Conservation (phyloP, 1,140 invertebrate genomes). For the Sminthurinus signatus region DNA sequence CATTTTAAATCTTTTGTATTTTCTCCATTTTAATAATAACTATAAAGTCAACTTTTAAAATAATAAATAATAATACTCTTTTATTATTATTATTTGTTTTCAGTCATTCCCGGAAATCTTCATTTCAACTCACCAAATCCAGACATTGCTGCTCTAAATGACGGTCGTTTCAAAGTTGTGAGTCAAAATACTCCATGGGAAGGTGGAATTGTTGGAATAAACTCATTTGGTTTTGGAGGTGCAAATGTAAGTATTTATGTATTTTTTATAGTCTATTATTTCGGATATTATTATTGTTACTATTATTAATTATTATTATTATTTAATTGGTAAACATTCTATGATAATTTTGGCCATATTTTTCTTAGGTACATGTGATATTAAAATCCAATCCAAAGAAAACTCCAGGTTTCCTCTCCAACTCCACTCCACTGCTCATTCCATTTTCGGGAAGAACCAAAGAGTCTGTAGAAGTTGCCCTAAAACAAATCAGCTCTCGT, state of each 20-base stretch:
- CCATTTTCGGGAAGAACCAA: conserved; percentile 77
- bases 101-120: conserved; percentile 84
- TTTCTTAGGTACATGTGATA: conserved; percentile 88
- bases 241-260: too few relatives aligned
- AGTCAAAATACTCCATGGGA: conserved; percentile 69
- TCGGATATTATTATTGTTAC: too few relatives aligned
- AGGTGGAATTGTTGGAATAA: conserved; percentile 77
- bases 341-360: conserved; percentile 48
- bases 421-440: conserved; percentile 61
- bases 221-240: conserved; percentile 75
- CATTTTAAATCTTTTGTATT: too few relatives aligned
- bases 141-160: conserved; percentile 76
- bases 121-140: conserved; percentile 80
- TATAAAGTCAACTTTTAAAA: too few relatives aligned
- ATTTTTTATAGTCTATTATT: too few relatives aligned
- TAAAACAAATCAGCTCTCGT: conserved; percentile 46
- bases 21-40: too few relatives aligned
- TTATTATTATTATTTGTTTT: too few relatives aligned
- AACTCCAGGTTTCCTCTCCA: conserved; percentile 49
- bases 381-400: conserved; percentile 70
- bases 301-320: too few relatives aligned
- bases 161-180: conserved; percentile 83
- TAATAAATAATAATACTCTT: too few relatives aligned
- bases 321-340: not conserved
- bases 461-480: conserved; percentile 57